These are phyloP conservation scores for Channa striata DNA, from an alignment of 2,797 vertebrate genomes.

Conservation along the genomic window DNA sequence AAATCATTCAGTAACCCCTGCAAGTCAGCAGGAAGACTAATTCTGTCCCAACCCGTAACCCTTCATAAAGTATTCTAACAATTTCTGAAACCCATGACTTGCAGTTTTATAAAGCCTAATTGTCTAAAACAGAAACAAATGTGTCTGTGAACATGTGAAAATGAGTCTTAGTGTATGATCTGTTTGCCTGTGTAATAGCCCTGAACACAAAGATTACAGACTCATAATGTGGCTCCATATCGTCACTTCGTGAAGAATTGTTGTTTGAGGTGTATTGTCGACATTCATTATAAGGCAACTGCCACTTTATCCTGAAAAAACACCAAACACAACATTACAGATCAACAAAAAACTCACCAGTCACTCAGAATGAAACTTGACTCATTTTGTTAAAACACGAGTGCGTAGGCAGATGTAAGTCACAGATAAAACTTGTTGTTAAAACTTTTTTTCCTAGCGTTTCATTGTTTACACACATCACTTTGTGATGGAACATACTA, in stretches of 20 bases:
- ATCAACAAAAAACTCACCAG: background rate
- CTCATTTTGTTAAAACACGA: background rate
- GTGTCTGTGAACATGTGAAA: background rate
- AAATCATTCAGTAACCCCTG: background rate
- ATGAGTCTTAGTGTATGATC: slow-evolving; percentile 17
- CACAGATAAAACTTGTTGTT: too few relatives aligned
- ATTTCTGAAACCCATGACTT: background rate
- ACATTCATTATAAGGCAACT: too few relatives aligned
- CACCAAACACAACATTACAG: slow-evolving; percentile 19
- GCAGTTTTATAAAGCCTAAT: background rate
- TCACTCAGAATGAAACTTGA: slow-evolving; percentile 1
- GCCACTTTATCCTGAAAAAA: slow-evolving; percentile 58
- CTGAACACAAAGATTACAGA: background rate
- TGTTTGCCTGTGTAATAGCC: background rate
- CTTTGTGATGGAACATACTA: too few relatives aligned
- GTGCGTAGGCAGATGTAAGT: too few relatives aligned
- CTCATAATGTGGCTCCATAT: background rate
- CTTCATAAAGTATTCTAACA: background rate
- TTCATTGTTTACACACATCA: too few relatives aligned
- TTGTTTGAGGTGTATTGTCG: background rate
- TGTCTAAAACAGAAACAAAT: slow-evolving; percentile 1
- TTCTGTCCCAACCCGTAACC: background rate
- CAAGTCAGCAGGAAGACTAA: background rate
- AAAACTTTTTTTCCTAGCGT: too few relatives aligned
- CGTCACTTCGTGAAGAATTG: background rate